Percentiles rank a stretch among this genome's conserved stretches.
phyloP scores from a whole-genome alignment of 2,888 invertebrate species.

The Bimastos eiseni region DNA sequence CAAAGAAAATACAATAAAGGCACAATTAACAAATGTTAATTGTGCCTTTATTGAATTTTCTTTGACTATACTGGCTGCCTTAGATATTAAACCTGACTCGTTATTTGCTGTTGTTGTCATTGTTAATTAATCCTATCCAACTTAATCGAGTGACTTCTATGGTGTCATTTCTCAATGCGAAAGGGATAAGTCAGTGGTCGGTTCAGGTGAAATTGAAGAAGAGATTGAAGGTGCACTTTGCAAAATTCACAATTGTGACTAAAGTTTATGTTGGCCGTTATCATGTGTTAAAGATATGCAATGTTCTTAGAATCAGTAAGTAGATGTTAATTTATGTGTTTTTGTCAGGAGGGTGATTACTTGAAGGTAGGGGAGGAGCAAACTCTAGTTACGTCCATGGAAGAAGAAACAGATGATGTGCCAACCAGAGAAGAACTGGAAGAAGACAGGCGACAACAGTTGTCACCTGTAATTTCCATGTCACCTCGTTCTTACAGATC shows the following conservation, averaged over 20 bases:
- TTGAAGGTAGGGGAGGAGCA: not conserved
- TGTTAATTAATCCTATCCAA: not conserved
- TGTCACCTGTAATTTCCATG: not conserved
- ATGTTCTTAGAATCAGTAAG: too few relatives aligned
- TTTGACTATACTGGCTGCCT: not conserved
- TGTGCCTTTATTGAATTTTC: not conserved
- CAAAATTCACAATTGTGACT: too few relatives aligned
- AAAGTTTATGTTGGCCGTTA: too few relatives aligned
- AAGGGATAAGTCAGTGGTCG: too few relatives aligned
- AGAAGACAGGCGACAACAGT: not conserved
- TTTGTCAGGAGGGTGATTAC: not conserved
- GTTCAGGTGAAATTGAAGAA: too few relatives aligned
- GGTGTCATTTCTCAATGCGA: too few relatives aligned
- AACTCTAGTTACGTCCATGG: not conserved
- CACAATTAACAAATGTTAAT: not conserved
- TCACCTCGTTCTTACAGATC: slow-evolving; percentile 19
- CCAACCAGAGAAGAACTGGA: slow-evolving; percentile 1
- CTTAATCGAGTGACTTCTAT: too few relatives aligned
- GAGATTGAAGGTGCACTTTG: too few relatives aligned
- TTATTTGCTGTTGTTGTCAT: not conserved
- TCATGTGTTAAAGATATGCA: too few relatives aligned
- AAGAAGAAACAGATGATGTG: not conserved
- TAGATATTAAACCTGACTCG: not conserved
- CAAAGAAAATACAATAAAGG: not conserved
- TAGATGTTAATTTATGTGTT: not conserved